Base-by-base conservation (phyloP, 2,797 vertebrate species). In the Peromyscus aztecus region DNA sequence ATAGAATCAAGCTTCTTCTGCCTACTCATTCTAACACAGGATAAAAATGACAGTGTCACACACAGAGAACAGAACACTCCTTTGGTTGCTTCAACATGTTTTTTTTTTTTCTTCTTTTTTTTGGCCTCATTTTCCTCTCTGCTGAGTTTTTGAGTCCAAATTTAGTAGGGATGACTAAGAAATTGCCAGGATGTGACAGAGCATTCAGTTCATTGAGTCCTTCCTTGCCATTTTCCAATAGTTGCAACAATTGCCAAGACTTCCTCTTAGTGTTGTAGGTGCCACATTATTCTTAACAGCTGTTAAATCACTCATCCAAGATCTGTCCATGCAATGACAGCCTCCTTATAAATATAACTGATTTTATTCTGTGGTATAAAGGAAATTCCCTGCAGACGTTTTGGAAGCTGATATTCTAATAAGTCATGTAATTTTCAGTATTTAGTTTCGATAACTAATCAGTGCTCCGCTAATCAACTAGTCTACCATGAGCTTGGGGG, bases 91-190 rank as follows among this genome's bases (percentile, higher is more conserved):
- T 96, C 90, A 78, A 78, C 77, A 85, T 94, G 95, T 94, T 96
- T 96, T 97, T 97, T 97, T 97, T 97, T 91, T 90, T 69, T 96
- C 96, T 95, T 88, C 49, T 69, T 94, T 95, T 82, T 94, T 97
- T 90, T 94, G 91, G 93, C 84, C 84, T 97, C 90, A 76, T 96
- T 97, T 97, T 91, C 67, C 76, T 94, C 88, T 96, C 84, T 96
- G 63, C 97, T 94, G 92, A 97, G 96, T 57, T 88, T 95, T 94
- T 92, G 61, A 96, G 90, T 96, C 97, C 96, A 97, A 82, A 98
- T 97, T 96, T 98, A 97, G 97, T 96, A 95, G 34, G 24, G 85
- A 97, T 97, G 95, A 97, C 97, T 98, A 97, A 97, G 96, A 97
- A 94, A 94, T 97, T 97, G 63, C 94, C 94, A 92, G 93, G 94